Conservation (phyloP, 2,113 vertebrate genomes). For the Stomatorhinus ivindoensis region DNA sequence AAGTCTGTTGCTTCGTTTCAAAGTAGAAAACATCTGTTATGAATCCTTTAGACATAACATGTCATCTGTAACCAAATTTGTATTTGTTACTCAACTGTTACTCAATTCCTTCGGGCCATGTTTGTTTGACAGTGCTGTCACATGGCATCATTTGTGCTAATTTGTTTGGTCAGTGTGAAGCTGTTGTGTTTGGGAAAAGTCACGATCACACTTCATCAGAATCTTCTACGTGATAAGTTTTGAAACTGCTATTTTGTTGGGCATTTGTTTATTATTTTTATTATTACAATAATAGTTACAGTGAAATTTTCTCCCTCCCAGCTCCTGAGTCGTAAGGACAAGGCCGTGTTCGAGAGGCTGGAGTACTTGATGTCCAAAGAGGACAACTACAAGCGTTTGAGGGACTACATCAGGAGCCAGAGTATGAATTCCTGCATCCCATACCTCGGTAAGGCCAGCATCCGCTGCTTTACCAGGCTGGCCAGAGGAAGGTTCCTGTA, state of each 20-base stretch:
- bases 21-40: background rate
- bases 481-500: background rate
- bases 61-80: background rate
- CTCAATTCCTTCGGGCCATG: background rate
- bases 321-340: constrained; percentile 95
- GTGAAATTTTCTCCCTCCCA: constrained; percentile 36
- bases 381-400: constrained; percentile 96
- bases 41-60: background rate
- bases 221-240: background rate
- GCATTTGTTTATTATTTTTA: constrained; percentile 3
- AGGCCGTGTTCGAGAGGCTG: constrained; percentile 88
- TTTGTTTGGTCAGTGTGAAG: background rate
- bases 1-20: background rate
- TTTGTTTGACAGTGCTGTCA: background rate
- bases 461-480: background rate
- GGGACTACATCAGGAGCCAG: constrained; percentile 92
- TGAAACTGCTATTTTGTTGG: background rate
- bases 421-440: constrained; percentile 99
- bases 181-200: background rate
- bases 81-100: background rate
- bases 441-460: constrained; percentile 79
- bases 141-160: background rate
- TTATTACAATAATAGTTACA: background rate
- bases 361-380: constrained; percentile 98
- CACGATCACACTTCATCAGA: background rate